Conservation (phyloP, 2,888 invertebrate species). For the Crioceris asparagi region DNA sequence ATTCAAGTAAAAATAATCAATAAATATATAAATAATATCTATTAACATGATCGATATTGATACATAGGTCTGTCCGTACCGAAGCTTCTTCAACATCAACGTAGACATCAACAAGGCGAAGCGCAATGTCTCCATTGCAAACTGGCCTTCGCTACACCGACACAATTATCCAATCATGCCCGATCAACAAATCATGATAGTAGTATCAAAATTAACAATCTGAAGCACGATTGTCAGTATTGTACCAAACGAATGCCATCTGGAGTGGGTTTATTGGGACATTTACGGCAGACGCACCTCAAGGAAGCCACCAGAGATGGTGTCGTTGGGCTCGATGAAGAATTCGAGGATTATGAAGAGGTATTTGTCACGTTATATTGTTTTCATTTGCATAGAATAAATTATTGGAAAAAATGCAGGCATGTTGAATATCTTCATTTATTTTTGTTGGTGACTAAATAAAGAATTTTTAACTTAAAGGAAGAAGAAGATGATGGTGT, state of each 20-base stretch:
- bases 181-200: constrained; percentile 49
- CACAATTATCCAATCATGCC: constrained; percentile 41
- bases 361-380: constrained; percentile 26
- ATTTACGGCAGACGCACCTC: constrained; percentile 56
- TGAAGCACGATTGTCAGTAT: constrained; percentile 54
- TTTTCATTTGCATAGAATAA: neutral
- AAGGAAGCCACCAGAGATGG: constrained; percentile 54
- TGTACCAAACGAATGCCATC: constrained; percentile 64
- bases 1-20: too few relatives aligned
- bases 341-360: constrained; percentile 17
- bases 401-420: neutral
- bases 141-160: constrained; percentile 40
- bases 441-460: neutral
- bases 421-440: neutral
- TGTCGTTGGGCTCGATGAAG: constrained; percentile 37
- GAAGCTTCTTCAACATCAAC: constrained; percentile 59
- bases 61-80: constrained; percentile 54
- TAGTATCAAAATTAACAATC: too few relatives aligned
- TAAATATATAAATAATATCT: too few relatives aligned
- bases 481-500: too few relatives aligned
- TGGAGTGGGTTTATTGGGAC: constrained; percentile 58
- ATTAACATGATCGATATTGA: neutral
- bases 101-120: constrained; percentile 46
- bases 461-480: constrained; percentile 1
- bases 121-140: constrained; percentile 48